Conservation (phyloP, 2,113 vertebrate genomes). For the Ahaetulla prasina region DNA sequence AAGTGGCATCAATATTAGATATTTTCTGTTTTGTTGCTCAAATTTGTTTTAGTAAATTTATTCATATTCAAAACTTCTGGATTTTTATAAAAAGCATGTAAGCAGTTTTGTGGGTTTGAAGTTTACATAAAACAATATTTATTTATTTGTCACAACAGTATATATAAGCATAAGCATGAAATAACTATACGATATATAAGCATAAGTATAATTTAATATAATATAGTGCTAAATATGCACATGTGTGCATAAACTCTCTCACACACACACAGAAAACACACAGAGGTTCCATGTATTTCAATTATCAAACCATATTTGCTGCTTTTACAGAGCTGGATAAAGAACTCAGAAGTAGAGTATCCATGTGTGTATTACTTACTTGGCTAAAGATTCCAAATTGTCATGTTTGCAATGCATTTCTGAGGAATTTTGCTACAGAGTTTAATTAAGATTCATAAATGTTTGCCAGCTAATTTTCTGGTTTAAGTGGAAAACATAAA, state of each 20-base stretch:
- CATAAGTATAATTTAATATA: too few relatives aligned
- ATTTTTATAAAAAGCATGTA: not conserved
- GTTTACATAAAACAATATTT: not conserved
- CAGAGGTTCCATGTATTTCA: not conserved
- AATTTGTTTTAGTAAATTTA: not conserved
- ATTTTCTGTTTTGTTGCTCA: not conserved
- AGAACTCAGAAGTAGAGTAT: not conserved
- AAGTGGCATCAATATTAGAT: not conserved
- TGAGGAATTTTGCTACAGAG: conserved; percentile 42
- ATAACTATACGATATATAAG: too few relatives aligned
- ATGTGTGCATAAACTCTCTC: not conserved
- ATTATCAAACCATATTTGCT: not conserved
- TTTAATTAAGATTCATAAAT: conserved; percentile 60
- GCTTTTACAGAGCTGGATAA: not conserved
- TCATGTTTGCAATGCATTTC: conserved; percentile 24
- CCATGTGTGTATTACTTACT: accelerated
- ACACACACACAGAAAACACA: not conserved
- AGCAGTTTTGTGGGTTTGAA: not conserved
- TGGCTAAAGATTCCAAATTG: conserved; percentile 37
- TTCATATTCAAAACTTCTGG: not conserved
- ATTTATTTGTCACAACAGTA: too few relatives aligned
- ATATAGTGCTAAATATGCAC: not conserved
- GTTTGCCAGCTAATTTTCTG: conserved; percentile 51
- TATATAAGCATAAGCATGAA: too few relatives aligned
- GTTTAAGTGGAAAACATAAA: conserved; percentile 50